Evolutionary conservation across 2,113 vertebrate genomes (phyloP).

Genomic region (Nipponia nippon): DNA sequence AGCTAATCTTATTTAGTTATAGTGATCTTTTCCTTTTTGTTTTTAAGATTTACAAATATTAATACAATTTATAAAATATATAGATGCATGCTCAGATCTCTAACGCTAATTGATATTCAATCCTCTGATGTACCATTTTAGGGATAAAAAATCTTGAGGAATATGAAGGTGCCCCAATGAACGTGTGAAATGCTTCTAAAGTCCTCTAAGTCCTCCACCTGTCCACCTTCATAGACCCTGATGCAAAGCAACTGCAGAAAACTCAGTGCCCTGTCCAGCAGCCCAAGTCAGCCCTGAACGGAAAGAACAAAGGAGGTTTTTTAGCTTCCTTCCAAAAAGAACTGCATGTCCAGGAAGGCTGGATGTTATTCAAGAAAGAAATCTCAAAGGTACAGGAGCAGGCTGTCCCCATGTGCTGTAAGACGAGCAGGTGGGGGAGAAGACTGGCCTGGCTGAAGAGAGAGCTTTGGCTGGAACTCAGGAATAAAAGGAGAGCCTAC

Average conservation of each 20-base stretch:
- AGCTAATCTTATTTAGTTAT: background rate
- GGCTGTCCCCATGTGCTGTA: too few species aligned
- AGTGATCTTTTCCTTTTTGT: background rate
- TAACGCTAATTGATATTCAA: background rate
- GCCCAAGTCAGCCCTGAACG: background rate
- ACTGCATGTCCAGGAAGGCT: background rate
- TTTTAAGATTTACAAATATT: background rate
- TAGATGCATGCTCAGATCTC: background rate
- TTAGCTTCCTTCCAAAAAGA: background rate
- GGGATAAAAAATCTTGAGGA: background rate
- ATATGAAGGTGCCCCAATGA: background rate
- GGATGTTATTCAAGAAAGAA: too few species aligned
- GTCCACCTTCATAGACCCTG: background rate
- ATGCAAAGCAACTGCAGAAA: background rate
- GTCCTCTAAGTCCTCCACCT: background rate
- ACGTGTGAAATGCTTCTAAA: background rate
- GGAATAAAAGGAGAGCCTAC: too few species aligned
- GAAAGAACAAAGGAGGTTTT: background rate
- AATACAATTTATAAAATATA: background rate
- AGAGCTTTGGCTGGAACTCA: too few species aligned
- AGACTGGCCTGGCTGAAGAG: too few species aligned
- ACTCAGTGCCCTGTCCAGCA: background rate
- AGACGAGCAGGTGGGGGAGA: too few species aligned
- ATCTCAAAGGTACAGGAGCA: too few species aligned
- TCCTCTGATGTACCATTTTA: background rate